A percentile compares a stretch with the other conserved stretches of the same genome.
Conservation (phyloP, 2,797 vertebrate genomes). For the Falco berigora region DNA sequence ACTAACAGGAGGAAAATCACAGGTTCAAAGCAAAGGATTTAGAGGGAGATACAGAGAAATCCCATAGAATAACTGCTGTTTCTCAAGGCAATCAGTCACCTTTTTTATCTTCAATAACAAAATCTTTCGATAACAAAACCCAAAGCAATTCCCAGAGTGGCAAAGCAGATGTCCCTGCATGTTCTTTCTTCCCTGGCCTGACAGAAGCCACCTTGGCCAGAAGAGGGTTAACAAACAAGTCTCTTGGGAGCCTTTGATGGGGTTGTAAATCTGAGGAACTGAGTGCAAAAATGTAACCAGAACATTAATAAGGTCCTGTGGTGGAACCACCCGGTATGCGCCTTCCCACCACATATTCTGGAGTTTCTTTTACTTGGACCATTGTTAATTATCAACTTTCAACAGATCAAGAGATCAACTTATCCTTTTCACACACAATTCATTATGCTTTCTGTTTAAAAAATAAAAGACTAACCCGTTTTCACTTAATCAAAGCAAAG, state of each 20-base stretch:
- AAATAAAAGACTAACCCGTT: background rate
- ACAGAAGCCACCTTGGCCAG: background rate
- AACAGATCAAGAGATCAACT: background rate
- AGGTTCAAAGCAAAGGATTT: background rate
- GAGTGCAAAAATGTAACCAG: background rate
- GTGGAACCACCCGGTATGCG: fast-evolving
- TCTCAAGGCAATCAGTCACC: background rate
- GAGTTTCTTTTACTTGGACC: background rate
- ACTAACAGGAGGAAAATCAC: background rate
- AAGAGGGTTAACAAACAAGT: background rate
- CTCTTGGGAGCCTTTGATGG: background rate
- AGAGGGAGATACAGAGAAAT: background rate
- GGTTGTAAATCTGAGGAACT: background rate
- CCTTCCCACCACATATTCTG: background rate
- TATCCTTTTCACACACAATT: background rate
- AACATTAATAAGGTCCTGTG: background rate
- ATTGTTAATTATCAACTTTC: background rate
- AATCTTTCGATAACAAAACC: background rate
- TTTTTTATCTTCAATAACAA: background rate
- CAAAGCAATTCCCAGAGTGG: background rate
- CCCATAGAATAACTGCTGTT: background rate
- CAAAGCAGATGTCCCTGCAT: background rate
- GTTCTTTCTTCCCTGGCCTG: background rate
- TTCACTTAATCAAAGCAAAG: background rate
- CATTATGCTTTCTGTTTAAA: background rate